phyloP scores from a whole-genome alignment of 23 tunicate species.

The Corella eumyota region DNA sequence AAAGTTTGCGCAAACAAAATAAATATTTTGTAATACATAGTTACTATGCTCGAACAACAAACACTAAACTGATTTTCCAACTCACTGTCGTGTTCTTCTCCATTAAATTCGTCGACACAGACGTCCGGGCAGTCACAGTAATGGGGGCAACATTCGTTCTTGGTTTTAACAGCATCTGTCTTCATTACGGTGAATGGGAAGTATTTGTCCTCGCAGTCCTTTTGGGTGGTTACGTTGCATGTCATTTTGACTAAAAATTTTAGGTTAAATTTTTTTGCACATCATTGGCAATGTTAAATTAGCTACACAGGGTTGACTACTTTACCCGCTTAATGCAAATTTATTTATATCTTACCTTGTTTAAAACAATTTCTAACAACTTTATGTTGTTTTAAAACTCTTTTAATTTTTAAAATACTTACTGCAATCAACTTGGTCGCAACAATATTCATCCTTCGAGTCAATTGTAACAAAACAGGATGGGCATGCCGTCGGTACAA shows the following conservation, averaged over 20 bases:
- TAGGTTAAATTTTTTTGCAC: too few species aligned
- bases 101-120: slow-evolving; percentile 16
- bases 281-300: too few species aligned
- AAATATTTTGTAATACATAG: too few species aligned
- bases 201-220: slow-evolving; percentile 29
- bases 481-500: slow-evolving; percentile 10
- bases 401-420: neutral
- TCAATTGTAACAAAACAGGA: slow-evolving; percentile 12
- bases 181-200: slow-evolving; percentile 35
- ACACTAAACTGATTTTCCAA: too few species aligned
- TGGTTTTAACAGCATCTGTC: slow-evolving; percentile 25
- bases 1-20: neutral
- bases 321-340: too few species aligned
- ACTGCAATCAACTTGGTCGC: slow-evolving; percentile 12
- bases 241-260: slow-evolving; percentile 17
- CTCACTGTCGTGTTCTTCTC: slow-evolving; percentile 33
- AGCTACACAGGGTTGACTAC: too few species aligned
- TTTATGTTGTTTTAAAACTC: too few species aligned
- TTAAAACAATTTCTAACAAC: too few species aligned
- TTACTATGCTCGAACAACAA: too few species aligned
- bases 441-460: slow-evolving; percentile 32
- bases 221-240: slow-evolving; percentile 25
- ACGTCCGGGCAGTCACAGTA: slow-evolving; percentile 32
- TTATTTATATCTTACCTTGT: too few species aligned
- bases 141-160: slow-evolving; percentile 45